These are phyloP conservation scores for Porites australiensis DNA, from an alignment of 64 coral and sea anemone species.

Conservation along the genomic window DNA sequence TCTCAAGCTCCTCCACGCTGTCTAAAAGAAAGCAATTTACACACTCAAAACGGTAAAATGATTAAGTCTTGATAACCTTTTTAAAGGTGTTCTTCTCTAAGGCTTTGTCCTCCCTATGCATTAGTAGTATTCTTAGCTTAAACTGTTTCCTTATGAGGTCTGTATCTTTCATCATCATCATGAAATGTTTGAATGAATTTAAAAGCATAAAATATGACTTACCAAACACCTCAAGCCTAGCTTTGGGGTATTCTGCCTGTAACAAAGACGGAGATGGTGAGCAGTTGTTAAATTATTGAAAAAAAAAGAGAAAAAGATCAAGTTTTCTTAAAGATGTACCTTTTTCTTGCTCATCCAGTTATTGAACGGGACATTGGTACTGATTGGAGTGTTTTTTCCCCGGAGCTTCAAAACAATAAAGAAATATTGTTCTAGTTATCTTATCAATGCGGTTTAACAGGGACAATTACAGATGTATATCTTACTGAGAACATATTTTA, in stretches of 20 bases:
- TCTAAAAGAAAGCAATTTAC: background rate
- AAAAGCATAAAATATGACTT: background rate
- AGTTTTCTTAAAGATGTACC: background rate
- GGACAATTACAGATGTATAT: too few species aligned
- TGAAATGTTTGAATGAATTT: too few species aligned
- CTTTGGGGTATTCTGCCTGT: background rate
- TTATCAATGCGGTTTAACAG: too few species aligned
- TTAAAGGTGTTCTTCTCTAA: too few species aligned
- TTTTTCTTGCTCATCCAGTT: background rate
- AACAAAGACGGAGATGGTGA: background rate
- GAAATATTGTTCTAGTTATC: too few species aligned
- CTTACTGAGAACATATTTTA: too few species aligned
- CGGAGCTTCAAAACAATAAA: background rate
- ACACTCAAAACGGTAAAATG: too few species aligned
- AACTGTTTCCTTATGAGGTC: too few species aligned
- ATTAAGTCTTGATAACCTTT: too few species aligned
- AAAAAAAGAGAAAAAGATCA: background rate
- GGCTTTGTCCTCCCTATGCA: too few species aligned
- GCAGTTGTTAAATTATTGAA: background rate
- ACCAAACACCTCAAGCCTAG: constrained; percentile 16
- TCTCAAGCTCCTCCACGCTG: background rate
- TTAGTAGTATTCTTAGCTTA: too few species aligned
- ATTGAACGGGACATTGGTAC: background rate
- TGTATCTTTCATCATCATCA: too few species aligned
- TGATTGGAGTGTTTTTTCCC: background rate